Evolutionary conservation across 2,113 vertebrate species (phyloP).

Genomic region (Rhinichthys klamathensis): DNA sequence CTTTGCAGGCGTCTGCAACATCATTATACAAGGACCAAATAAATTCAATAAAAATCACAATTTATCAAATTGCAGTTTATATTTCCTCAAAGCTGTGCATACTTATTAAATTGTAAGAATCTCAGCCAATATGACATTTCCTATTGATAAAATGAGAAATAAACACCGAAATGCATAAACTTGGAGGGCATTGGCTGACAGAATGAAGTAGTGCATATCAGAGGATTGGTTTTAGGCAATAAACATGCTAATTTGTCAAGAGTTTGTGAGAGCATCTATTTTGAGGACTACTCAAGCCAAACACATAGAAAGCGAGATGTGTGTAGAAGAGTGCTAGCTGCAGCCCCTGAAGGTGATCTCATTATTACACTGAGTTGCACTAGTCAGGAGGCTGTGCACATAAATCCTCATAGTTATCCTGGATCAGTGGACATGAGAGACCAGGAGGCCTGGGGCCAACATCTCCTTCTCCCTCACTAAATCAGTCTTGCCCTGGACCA

Average conservation of each 20-base stretch:
- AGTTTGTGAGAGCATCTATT: conserved; percentile 14
- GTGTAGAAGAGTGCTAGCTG: conserved; percentile 24
- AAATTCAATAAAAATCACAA: conserved; percentile 2
- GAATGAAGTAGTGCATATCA: background rate
- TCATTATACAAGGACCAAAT: conserved; percentile 2
- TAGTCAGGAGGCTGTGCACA: conserved; percentile 47
- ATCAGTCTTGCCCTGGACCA: conserved; percentile 48
- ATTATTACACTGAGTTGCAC: conserved; percentile 56
- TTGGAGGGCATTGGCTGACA: background rate
- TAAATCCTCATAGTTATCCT: conserved; percentile 60
- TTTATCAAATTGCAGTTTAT: conserved; percentile 1
- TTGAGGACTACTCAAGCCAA: conserved; percentile 21
- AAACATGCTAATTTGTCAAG: conserved; percentile 41
- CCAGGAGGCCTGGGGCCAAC: conserved; percentile 40
- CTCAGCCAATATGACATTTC: background rate
- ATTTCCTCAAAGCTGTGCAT: background rate
- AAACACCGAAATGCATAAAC: background rate
- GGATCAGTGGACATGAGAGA: conserved; percentile 47
- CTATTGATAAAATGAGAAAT: conserved; percentile 8
- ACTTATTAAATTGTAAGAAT: background rate
- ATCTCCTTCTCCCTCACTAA: conserved; percentile 41
- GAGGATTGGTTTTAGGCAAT: conserved; percentile 27
- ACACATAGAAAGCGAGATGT: conserved; percentile 22
- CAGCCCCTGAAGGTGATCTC: conserved; percentile 52
- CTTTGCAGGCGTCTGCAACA: background rate